Evolutionary conservation across 1,140 invertebrate species (phyloP), one percentile per base, ranked within the genome.

Genomic region (Drosophila pachea): DNA sequence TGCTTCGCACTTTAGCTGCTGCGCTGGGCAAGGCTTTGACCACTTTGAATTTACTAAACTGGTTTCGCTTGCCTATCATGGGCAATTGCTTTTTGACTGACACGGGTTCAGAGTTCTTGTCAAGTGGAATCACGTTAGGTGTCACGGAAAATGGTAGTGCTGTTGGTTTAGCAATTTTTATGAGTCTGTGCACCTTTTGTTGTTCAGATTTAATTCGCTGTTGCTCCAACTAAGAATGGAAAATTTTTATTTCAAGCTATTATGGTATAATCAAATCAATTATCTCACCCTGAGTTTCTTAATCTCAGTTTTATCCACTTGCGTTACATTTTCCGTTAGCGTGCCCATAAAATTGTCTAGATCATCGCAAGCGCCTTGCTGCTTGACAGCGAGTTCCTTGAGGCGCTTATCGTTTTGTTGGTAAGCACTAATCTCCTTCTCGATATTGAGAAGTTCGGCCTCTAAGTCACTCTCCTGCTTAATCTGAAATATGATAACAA

Each of bases 161-260:
- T 12, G 79, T 76, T 5, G 97, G 97, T 87, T 94, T 93, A 0
- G 95, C 94, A 55, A 98, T 91, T 71, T 96, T 94, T 0, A 95
- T 92, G 12, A 98, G 88, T 62, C 93, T 93, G 38, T 94, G 90
- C 2, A 95, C 83, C 72, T 92, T 93, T 4, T 89, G 89, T 61
- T 95, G 92, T 77, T 98, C 95, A 35, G 91, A 89, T 76, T 93
- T 93, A 2, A 97, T 86, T 61, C 93, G 93, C 36, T 93, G 90
- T 33, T 97, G 91, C 54, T 93, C 92, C 60, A 92, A 88, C 91
- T 93, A 63, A 4, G 68, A 65, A 29, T 7, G 31, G 42, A 7
- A 63, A 4, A 11, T n/a, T 11, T 42, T 52, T 14, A 22, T 1
- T 33, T 7, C 12, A 0, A 42, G 12, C 5, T 31, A 40, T n/a